phyloP scores from a whole-genome alignment of 2,888 invertebrate genomes.

The Hypena proboscidalis region DNA sequence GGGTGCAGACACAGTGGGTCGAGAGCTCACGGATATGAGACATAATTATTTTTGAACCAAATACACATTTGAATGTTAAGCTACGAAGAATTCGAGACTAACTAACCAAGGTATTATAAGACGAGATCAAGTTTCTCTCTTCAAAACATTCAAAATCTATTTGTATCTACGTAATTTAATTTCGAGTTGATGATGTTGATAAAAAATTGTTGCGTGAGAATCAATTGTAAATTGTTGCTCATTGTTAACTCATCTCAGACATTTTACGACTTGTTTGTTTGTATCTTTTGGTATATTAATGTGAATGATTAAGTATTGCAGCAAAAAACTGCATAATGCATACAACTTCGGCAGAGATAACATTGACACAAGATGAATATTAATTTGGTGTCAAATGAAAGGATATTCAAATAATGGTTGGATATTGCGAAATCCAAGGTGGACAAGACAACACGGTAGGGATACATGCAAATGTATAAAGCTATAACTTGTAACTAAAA shows the following conservation, averaged over 20 bases:
- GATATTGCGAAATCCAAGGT: constrained; percentile 48
- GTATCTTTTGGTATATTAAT: not conserved
- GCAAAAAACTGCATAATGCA: constrained; percentile 3
- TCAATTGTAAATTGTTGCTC: constrained; percentile 9
- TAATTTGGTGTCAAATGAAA: constrained; percentile 45
- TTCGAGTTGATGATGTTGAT: constrained; percentile 12
- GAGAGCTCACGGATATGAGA: constrained; percentile 8
- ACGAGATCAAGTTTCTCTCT: too few species aligned
- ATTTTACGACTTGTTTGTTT: not conserved
- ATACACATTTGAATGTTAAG: not conserved
- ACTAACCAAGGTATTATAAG: too few species aligned
- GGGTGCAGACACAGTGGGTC: constrained; percentile 28
- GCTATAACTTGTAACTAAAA: constrained; percentile 51
- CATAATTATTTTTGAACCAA: not conserved
- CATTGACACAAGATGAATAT: constrained; percentile 29
- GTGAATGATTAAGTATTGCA: not conserved
- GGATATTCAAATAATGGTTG: constrained; percentile 45
- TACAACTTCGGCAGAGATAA: constrained; percentile 19
- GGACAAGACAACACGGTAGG: constrained; percentile 40
- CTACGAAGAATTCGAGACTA: not conserved
- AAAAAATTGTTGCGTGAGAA: constrained; percentile 29
- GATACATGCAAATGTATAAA: constrained; percentile 50
- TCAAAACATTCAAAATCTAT: constrained; percentile 3
- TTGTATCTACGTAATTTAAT: constrained; percentile 12
- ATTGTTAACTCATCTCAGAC: constrained; percentile 19